phyloP scores from a whole-genome alignment of 2,797 vertebrate genomes.

The Periophthalmus magnuspinnatus region DNA sequence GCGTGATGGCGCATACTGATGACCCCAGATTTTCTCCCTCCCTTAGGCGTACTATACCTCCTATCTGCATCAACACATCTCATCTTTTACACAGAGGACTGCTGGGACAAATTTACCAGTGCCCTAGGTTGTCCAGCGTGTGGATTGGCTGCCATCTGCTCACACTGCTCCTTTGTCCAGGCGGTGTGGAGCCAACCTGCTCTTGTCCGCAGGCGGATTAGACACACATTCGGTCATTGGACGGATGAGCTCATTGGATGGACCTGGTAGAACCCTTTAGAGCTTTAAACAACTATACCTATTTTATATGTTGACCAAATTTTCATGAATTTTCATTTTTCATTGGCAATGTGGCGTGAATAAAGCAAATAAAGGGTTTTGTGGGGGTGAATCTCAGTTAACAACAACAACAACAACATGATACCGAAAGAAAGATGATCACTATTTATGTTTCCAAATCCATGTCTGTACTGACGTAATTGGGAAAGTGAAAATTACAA shows the following conservation, averaged over 20 bases:
- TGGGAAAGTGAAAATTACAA: background rate
- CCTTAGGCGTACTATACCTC: conserved; percentile 32
- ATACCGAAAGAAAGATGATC: background rate
- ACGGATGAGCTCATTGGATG: background rate
- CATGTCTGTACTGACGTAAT: background rate
- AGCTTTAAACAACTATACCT: background rate
- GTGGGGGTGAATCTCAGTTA: background rate
- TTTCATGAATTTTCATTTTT: background rate
- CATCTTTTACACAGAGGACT: conserved; percentile 55
- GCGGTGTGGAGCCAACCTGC: conserved; percentile 13
- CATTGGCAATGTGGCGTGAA: background rate
- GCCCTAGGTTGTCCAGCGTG: conserved; percentile 42
- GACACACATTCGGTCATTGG: background rate
- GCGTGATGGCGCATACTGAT: conserved; percentile 61
- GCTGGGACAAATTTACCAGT: conserved; percentile 65
- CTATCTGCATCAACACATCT: conserved; percentile 53
- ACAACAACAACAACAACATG: background rate
- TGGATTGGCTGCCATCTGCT: conserved; percentile 48
- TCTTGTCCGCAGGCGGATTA: background rate
- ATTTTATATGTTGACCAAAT: background rate
- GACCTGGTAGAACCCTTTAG: background rate
- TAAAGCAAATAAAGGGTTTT: background rate
- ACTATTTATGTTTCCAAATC: background rate
- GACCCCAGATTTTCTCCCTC: conserved; percentile 18
- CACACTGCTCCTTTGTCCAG: conserved; percentile 22